These are phyloP conservation scores for Mesodorylaimus sp. DNA, from an alignment of 2,888 invertebrate genomes.

Conservation along the genomic window DNA sequence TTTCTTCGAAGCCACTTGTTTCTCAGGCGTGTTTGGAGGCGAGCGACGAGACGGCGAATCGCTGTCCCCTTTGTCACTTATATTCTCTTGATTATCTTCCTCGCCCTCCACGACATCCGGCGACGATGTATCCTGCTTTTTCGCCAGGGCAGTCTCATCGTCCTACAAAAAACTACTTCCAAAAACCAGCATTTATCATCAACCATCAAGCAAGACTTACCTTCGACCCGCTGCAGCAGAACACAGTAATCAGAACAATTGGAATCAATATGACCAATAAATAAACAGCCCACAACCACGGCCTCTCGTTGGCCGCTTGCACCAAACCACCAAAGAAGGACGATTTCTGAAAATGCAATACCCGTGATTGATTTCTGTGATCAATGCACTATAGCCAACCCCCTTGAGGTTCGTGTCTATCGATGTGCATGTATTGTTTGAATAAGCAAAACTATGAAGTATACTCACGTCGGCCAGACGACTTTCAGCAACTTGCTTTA, in stretches of 20 bases:
- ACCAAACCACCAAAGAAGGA: slow-evolving; percentile 48
- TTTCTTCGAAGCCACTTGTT: neutral
- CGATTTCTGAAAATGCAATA: slow-evolving; percentile 13
- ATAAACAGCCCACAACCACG: slow-evolving; percentile 74
- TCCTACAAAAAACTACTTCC: slow-evolving; percentile 20
- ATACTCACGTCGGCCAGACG: neutral
- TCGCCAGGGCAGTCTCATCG: slow-evolving; percentile 40
- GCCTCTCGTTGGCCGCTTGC: slow-evolving; percentile 59
- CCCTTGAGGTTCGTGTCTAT: neutral
- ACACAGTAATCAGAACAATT: slow-evolving; percentile 56
- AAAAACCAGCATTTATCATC: neutral
- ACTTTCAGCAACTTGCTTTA: slow-evolving; percentile 46
- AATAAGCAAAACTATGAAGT: neutral
- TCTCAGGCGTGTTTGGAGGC: neutral
- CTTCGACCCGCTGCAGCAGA: slow-evolving; percentile 49
- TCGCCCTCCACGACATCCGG: slow-evolving; percentile 43
- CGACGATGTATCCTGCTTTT: slow-evolving; percentile 52
- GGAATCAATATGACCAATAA: slow-evolving; percentile 57
- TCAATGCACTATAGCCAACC: no score
- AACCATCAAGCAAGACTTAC: neutral
- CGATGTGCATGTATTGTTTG: neutral
- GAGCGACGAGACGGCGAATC: neutral
- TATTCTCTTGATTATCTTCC: slow-evolving; percentile 1
- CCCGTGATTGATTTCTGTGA: neutral
- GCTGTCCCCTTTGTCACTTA: neutral